Base-by-base conservation (phyloP, 2,797 vertebrate genomes). In the Halcyon chelicuti region DNA sequence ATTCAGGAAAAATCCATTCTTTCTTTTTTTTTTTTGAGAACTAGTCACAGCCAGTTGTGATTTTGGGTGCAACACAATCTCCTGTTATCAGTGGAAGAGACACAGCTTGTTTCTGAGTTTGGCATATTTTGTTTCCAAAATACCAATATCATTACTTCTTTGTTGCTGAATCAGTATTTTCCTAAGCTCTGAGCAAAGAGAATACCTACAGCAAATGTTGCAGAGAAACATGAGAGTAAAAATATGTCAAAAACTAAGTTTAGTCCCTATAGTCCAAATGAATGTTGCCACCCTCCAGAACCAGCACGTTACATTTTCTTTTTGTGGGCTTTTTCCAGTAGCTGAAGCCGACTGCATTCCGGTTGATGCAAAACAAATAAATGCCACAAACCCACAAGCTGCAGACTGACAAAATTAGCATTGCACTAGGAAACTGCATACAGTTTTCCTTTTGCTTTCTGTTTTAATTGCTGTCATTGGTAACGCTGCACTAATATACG, bases 301-400 rank as follows among this genome's bases (percentile, higher is more conserved):
- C 66, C 33, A 76, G 44, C 14, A 33, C 18, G 25, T 3, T 92
- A 66, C 71, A 58, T 82, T 95, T 93, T 67, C 25, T 46, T 89
- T 95, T 17, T 20, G 28, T 46, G 63, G 6, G 1, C 2, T 71
- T 84, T 28, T 72, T 22, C 42, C 16, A 22, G 7, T 67, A 14
- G n/a, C 55, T 79, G 67, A 79, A 91, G 61, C 57, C 29, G 51
- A 66, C 73, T 67, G 44, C 77, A n/a, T 68, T 93, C 33, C 31
- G 92, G n/a, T 85, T 39, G 31, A 58, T 80, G 88, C 75, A 87
- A 87, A 87, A 89, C 85, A 97, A 91, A 77, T 28, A 77, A 94
- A 82, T 61, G 63, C 74, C 68, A 52, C 67, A 61, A 87, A 60
- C 31, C 12, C 12, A 18, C 28, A 61, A 54, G 65, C 60, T 87